Evolutionary conservation across 1,140 invertebrate genomes (phyloP), one percentile per base, ranked within the genome.

Genomic region (Drosophila leontia): DNA sequence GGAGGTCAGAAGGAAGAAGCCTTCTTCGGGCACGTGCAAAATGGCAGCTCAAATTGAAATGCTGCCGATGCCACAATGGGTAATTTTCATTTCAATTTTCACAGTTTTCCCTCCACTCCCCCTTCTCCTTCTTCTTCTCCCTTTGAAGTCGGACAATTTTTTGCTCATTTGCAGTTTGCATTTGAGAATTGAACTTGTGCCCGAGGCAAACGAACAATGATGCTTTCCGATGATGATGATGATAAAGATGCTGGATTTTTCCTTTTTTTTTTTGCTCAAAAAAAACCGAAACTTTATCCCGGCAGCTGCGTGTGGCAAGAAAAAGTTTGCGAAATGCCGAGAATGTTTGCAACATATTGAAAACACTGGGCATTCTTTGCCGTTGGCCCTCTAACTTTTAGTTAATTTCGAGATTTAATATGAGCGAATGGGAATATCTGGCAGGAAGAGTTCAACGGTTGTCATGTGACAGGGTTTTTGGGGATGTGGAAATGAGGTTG

Each of bases 21-120:
- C 34, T 57, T 85, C 83, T 45, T 58, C 51, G 51, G 84, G 80
- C 85, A 90, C 85, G 85, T 88, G 85, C 85, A 90, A 78, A 75
- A 84, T 88, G 84, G 80, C 68, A 84, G 58, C 78, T 80, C 60
- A 81, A 88, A 90, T 90, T 90, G 80, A 88, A 81, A 90, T 75
- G 81, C 70, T 84, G 85, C 76, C 65, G 69, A 78, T 82, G 86
- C 85, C 85, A 90, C 82, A 91, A 91, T 91, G 85, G 90, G 88
- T 91, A 91, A 91, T 91, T 91, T 91, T 91, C 90, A 90, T 91
- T 91, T 91, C 90, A 91, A 91, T 91, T 91, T 83, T 91, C 90
- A 70, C 88, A 86, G 81, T 91, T 91, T 85, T 76, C 51, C 71
- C 65, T 45, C 17, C n/a, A 8, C 50, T 4, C 32, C 32, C 0